Base-by-base conservation (phyloP, 2,888 invertebrate genomes). In the Alviniconcha strummeri region DNA sequence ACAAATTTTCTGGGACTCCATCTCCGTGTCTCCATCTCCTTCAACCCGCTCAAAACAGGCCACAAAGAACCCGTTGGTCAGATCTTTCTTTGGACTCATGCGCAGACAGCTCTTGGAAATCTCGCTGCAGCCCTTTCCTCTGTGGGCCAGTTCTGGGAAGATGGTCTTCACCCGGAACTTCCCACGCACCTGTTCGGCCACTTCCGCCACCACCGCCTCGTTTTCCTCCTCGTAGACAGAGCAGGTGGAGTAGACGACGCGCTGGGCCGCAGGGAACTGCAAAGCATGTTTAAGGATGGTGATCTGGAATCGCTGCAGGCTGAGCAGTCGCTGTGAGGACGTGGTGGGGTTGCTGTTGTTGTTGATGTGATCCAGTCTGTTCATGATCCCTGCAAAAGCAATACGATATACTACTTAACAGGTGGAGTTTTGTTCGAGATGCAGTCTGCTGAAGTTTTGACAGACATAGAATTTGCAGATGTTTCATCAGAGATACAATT, bases 231-330 rank as follows among this genome's bases (percentile, higher is more conserved):
- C 95, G 92, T 97, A 95, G 13, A 98, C 91, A 0, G 99, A 99
- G 92, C 99, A 99, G 0, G 99, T 99, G 71, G 99, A 99, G 94
- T 99, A 99, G 5, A 98, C 97, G 19, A 99, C 96, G 83, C 96
- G 95, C 91, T 97, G 96, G 0, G 96, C 97, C 84, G 95, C 95
- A 0, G 98, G 97, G 93, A 98, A 98, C 17, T 95, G 95, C 93
- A 99, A 95, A 0, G 99, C 98, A 93, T 97, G 97, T 84, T 96
- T 96, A 0, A 99, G 94, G 84, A 99, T 95, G 36, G 87, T 86
- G 8, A 85, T 86, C 85, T 92, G 92, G 82, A 91, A 90, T 19
- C 87, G 88, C 55, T 91, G 87, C 60, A 94, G 84, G 19, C 88
- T 90, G 69, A 89, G 80, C 2, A 93, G 83, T 75, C 93, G 87